Evolutionary conservation across 53 echinoderm and acorn worm genomes (phyloP), one percentile per base, ranked within the genome.

Genomic region (Apostichopus leukothele): DNA sequence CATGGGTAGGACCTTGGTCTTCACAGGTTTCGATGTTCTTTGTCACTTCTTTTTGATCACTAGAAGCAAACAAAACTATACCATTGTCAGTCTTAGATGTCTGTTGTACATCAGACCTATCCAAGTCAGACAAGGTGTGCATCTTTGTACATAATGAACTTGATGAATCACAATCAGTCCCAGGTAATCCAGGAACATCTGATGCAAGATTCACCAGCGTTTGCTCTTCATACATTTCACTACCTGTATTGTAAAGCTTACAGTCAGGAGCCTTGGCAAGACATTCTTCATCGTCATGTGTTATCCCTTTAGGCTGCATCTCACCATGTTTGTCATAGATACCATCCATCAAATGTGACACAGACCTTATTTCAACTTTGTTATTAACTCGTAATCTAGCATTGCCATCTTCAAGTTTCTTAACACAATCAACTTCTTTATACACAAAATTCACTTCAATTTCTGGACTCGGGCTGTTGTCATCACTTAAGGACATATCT

Each of bases 401-500:
- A 57, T 57, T 57, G 57, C 10, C 57, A 57, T 57, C 57, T 57
- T 57, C 57, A 57, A 7, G 1, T 57, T 57, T 57, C 57, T 57
- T 57, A 57, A 8, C 8, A 9, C 10, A 9, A 57, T 2, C 71
- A 71, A 71, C 18, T 71, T 71, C 71, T n/a, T n/a, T 54, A 5
- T 16, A 55, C 21, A 18, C 55, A 19, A 81, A 19, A 81, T 81
- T 81, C 1, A 81, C 9, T 55, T 81, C 81, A 54, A 81, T 81
- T 22, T 59, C 81, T 3, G 81, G 81, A 54, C 10, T n/a, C 1
- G 23, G 53, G 22, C 81, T 81, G 55, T 54, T 9, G 7, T n/a
- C 5, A 59, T 52, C 54, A 81, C 81, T 81, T 0, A 81, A 54
- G 22, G 81, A 81, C 81, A 81, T 81, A 55, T 81, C 81, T 81